A percentile compares a stretch with the other conserved stretches of the same genome.
Conservation (phyloP, 1,140 invertebrate species). For the Brachionus calyciflorus region DNA sequence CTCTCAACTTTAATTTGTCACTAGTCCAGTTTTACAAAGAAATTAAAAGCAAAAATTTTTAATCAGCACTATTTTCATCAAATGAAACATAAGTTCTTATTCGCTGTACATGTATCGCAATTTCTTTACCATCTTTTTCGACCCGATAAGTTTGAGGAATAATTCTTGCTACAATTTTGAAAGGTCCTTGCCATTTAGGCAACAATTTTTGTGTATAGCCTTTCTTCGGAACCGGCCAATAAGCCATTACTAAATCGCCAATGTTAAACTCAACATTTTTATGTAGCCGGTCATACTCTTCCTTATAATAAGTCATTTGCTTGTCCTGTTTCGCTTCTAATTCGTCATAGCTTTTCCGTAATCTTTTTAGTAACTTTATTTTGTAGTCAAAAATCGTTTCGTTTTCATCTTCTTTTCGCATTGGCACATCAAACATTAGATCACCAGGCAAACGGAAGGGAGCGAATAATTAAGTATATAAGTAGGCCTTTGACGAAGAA, state of each 20-base stretch:
- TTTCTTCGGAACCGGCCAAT: slow-evolving; percentile 15
- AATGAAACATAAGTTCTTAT: background rate
- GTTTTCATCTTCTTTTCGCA: too few species aligned
- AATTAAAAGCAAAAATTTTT: too few species aligned
- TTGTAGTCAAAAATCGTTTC: slow-evolving; percentile 4
- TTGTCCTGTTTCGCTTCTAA: background rate
- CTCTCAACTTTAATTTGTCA: too few species aligned
- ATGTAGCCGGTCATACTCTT: background rate
- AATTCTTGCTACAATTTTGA: background rate
- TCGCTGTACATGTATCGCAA: background rate
- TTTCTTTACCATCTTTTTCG: background rate
- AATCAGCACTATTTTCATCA: background rate
- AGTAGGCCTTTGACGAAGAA: too few species aligned
- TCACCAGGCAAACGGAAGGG: too few species aligned
- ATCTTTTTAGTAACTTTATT: background rate
- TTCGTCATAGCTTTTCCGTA: background rate
- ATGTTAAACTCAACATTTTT: background rate
- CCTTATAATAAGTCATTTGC: slow-evolving; percentile 20
- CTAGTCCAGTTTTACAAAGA: too few species aligned
- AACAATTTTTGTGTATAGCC: slow-evolving; percentile 16
- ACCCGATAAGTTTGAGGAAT: background rate
- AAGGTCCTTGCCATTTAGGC: slow-evolving; percentile 19
- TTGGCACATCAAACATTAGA: background rate
- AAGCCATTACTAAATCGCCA: background rate
- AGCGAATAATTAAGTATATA: too few species aligned